phyloP scores from a whole-genome alignment of 2,797 vertebrate species.

The Paguma larvata region DNA sequence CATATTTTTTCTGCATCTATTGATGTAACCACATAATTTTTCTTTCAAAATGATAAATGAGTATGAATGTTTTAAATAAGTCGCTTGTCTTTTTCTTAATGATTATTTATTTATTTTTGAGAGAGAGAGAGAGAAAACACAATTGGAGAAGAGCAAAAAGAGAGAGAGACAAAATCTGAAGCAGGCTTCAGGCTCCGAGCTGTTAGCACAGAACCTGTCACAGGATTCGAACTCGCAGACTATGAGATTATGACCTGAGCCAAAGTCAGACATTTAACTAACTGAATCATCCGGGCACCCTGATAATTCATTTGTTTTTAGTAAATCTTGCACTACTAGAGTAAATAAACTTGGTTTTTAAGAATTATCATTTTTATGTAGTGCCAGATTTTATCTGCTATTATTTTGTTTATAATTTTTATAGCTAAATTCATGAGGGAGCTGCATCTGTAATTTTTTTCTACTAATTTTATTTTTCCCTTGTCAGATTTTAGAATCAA shows the following conservation, averaged over 20 bases:
- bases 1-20: not conserved
- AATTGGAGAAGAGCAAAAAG: too few relatives aligned
- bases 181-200: too few relatives aligned
- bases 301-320: not conserved
- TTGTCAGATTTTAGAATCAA: conserved; percentile 36
- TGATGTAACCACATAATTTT: not conserved
- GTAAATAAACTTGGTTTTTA: not conserved
- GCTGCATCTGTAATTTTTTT: conserved; percentile 58
- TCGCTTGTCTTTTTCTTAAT: too few relatives aligned
- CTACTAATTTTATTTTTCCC: conserved; percentile 13
- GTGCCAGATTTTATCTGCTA: not conserved
- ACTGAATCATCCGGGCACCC: too few relatives aligned
- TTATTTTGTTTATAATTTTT: conserved; percentile 51
- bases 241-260: too few relatives aligned
- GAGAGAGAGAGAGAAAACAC: too few relatives aligned
- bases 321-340: not conserved
- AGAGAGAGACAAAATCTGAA: too few relatives aligned
- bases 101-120: too few relatives aligned
- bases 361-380: not conserved
- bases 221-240: too few relatives aligned
- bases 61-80: not conserved
- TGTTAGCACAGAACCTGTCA: too few relatives aligned
- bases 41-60: not conserved
- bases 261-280: too few relatives aligned
- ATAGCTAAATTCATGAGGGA: not conserved